phyloP scores from a whole-genome alignment of 1,140 invertebrate genomes.

The Eubasilissa regina region DNA sequence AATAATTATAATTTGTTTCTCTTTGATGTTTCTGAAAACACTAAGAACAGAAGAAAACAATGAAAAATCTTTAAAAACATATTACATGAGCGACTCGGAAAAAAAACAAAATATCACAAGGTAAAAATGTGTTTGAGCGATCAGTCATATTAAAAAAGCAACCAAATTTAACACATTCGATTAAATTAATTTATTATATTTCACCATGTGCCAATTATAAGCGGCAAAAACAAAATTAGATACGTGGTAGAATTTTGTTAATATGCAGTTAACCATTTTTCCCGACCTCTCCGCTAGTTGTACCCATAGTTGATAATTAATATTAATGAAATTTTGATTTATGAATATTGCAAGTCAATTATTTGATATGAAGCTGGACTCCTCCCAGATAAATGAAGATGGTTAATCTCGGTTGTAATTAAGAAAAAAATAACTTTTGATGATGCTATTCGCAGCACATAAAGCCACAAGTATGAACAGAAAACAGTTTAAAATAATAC shows the following conservation, averaged over 20 bases:
- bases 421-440: neutral
- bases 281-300: neutral
- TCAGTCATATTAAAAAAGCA: neutral
- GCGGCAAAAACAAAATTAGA: neutral
- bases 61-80: too few species aligned
- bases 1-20: too few species aligned
- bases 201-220: constrained; percentile 19
- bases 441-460: neutral
- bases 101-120: too few species aligned
- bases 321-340: constrained; percentile 28
- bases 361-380: neutral
- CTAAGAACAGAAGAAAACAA: too few species aligned
- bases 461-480: neutral
- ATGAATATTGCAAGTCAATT: constrained; percentile 8
- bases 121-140: too few species aligned
- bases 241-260: constrained; percentile 15
- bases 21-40: too few species aligned
- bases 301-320: neutral
- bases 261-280: constrained; percentile 12
- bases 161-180: constrained; percentile 14
- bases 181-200: constrained; percentile 20
- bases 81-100: too few species aligned
- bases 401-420: neutral
- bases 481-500: too few species aligned
- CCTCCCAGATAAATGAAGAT: neutral